phyloP scores from a whole-genome alignment of 1,140 invertebrate species.

The Nasonia giraulti region DNA sequence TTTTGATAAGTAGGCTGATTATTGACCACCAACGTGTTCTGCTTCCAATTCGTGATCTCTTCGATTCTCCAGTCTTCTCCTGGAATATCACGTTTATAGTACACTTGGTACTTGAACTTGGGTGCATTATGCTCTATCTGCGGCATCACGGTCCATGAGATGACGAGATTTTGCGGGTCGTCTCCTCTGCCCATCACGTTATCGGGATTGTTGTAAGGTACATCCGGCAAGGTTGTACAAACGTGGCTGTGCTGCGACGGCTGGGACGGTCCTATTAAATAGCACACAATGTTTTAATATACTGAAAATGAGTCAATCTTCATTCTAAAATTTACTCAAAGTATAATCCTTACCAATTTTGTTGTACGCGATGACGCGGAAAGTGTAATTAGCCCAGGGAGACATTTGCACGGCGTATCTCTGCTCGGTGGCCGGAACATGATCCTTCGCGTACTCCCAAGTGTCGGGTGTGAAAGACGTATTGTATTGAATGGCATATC shows the following conservation, averaged over 20 bases:
- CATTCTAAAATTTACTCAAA: conserved; percentile 12
- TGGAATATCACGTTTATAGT: conserved; percentile 87
- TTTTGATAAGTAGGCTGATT: conserved; percentile 94
- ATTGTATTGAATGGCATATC: conserved; percentile 94
- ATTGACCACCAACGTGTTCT: conserved; percentile 79
- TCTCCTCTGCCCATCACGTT: conserved; percentile 94
- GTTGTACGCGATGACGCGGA: conserved; percentile 94
- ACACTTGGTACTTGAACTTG: conserved; percentile 93
- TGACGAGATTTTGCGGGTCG: conserved; percentile 91
- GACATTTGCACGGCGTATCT: conserved; percentile 85
- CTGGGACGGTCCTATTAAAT: conserved; percentile 79
- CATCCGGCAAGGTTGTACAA: conserved; percentile 91
- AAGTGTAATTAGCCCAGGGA: conserved; percentile 98
- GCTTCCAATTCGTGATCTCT: conserved; percentile 86
- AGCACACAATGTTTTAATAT: neutral
- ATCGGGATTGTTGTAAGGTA: conserved; percentile 95
- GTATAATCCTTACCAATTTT: conserved; percentile 81
- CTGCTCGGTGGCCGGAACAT: conserved; percentile 86
- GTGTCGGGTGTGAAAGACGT: conserved; percentile 94
- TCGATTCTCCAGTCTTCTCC: conserved; percentile 82
- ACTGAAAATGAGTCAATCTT: neutral
- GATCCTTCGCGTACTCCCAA: conserved; percentile 87
- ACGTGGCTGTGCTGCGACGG: conserved; percentile 86
- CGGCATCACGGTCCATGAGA: conserved; percentile 97
- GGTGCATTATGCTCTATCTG: conserved; percentile 97